Evolutionary conservation across 2,797 vertebrate genomes (phyloP).

Genomic region (Echiichthys vipera): DNA sequence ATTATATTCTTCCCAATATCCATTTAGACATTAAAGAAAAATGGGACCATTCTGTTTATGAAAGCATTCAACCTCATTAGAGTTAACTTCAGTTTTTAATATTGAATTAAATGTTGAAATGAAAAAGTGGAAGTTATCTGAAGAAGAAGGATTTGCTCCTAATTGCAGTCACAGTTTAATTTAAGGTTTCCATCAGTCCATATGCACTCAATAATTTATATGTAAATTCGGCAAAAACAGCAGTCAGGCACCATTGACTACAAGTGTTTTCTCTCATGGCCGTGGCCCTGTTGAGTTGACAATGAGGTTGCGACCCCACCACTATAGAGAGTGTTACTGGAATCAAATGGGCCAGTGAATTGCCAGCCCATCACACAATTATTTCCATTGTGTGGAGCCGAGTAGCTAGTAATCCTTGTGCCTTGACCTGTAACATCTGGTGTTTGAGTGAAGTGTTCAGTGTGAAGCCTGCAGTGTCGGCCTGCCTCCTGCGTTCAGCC

Average conservation of each 20-base stretch:
- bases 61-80: conserved; percentile 7
- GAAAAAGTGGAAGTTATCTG: neutral
- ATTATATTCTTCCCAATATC: conserved; percentile 26
- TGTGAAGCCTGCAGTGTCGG: conserved; percentile 48
- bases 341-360: conserved; percentile 72
- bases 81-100: neutral
- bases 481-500: conserved; percentile 48
- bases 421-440: conserved; percentile 74
- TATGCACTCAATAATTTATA: conserved; percentile 2
- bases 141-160: neutral
- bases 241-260: conserved; percentile 24
- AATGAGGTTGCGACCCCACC: conserved; percentile 45
- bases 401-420: conserved; percentile 49
- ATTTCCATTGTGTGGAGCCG: conserved; percentile 64
- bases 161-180: neutral
- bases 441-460: conserved; percentile 62
- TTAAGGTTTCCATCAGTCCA: conserved; percentile 4
- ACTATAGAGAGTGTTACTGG: conserved; percentile 33
- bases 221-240: conserved; percentile 26
- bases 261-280: conserved; percentile 31
- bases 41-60: conserved; percentile 10
- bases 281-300: conserved; percentile 49
- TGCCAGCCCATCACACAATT: conserved; percentile 66
- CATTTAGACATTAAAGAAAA: conserved; percentile 12
- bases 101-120: conserved; percentile 9